Base-by-base conservation (phyloP, 2,888 invertebrate species). In the Thecocarcelia acutangulata region DNA sequence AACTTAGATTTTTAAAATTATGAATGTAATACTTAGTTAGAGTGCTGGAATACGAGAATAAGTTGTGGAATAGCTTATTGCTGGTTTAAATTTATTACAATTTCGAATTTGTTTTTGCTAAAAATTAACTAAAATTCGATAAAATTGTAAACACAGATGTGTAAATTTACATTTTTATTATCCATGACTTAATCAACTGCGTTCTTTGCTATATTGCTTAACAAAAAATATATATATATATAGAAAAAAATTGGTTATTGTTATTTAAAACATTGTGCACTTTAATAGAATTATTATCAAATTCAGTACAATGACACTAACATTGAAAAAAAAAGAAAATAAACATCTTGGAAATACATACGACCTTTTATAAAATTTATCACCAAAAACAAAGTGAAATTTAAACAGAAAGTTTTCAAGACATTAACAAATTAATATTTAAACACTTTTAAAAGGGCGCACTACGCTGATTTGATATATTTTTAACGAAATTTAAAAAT, bases 311-410 rank as follows among this genome's bases (percentile, higher is more conserved):
- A 15, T 59, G 64, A 46, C 59, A 58, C 59, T 52, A 66, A 54
- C 64, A 72, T 66, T 66, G 72, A 78, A 72, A 52, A 54, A 40
- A 2, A 46, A 64, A 78, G 66, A 52, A 52, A 37, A 1, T 24
- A 42, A 24, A 40, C 15, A 28, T 44, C 33, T 42, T 54, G 15
- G 5, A 48, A 58, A 42, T 19, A n/a, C 9, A n/a, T 17, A 17
- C 17, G 8, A 48, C 13, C 44, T 46, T 56, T n/a, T 46, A 19
- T 46, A 2, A 24, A 33, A 46, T 77, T 77, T 77, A 64, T 63
- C 77, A 77, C 48, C 50, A 33, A 54, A 15, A 19, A 11, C 24
- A 40, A 48, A 64, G 37, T 19, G 37, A 42, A 24, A 46, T 46
- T 58, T 50, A 12, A 50, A 21, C 33, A 21, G 3, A 17, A 54